Evolutionary conservation across 1,140 invertebrate species (phyloP).

Genomic region (Anagrus nilaparvatae): DNA sequence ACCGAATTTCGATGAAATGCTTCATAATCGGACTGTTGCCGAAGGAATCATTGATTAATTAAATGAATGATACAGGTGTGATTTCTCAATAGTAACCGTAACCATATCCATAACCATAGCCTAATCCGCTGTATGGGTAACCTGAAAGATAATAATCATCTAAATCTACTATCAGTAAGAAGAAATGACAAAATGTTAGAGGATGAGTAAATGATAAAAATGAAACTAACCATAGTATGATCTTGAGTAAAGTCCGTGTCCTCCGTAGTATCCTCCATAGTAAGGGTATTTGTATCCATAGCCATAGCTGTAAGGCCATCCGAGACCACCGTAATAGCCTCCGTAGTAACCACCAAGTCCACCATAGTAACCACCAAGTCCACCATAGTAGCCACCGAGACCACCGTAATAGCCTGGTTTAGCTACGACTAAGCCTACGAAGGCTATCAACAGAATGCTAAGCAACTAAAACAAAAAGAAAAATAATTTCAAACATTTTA

Average conservation of each 20-base stretch:
- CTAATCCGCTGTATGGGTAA: no score
- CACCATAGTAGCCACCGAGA: conserved; percentile 12
- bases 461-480: no score
- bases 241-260: background rate
- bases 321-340: conserved; percentile 12
- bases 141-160: conserved; percentile 16
- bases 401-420: conserved; percentile 12
- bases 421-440: conserved; percentile 22
- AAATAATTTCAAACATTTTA: no score
- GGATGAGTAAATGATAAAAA: no score
- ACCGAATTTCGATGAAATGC: no score
- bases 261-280: no score
- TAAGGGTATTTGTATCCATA: conserved; percentile 13
- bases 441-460: no score
- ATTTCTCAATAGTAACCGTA: conserved; percentile 19
- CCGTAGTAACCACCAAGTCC: conserved; percentile 15
- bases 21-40: conserved; percentile 12
- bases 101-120: conserved; percentile 23
- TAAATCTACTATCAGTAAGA: no score
- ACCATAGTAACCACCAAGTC: conserved; percentile 13
- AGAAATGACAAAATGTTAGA: no score
- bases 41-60: conserved; percentile 6
- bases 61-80: background rate
- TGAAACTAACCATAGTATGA: no score
- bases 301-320: conserved; percentile 17